phyloP scores from a whole-genome alignment of 2,888 invertebrate species.

The Gortyna flavago region DNA sequence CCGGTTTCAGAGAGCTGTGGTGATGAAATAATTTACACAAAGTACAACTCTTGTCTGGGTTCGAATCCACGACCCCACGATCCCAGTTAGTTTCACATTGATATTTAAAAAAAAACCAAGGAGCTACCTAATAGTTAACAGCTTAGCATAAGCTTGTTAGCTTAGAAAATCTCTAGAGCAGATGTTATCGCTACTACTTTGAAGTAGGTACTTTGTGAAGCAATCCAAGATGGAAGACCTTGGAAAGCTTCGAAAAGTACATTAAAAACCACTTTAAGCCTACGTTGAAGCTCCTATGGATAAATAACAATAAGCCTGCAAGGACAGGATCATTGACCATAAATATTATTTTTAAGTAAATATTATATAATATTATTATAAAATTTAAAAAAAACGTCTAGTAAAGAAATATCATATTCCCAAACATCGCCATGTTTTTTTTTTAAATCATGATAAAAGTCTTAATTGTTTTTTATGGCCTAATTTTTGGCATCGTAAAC shows the following conservation, averaged over 20 bases:
- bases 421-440: background rate
- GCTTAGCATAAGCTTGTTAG: too few species aligned
- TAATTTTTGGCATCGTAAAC: conserved; percentile 39
- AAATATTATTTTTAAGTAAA: too few species aligned
- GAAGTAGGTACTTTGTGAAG: background rate
- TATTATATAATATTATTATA: too few species aligned
- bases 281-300: background rate
- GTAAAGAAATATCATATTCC: background rate
- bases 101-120: too few species aligned
- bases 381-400: too few species aligned
- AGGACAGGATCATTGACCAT: too few species aligned
- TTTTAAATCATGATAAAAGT: background rate
- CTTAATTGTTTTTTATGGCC: conserved; percentile 31
- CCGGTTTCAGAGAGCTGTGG: background rate
- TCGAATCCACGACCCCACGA: too few species aligned
- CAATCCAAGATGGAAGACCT: background rate
- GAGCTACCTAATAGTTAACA: too few species aligned
- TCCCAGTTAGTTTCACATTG: too few species aligned
- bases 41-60: too few species aligned
- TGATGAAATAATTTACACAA: too few species aligned
- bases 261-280: background rate
- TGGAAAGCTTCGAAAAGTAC: background rate
- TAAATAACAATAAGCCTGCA: background rate
- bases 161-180: background rate
- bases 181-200: background rate